Percentiles rank a stretch among this genome's conserved stretches.
These are phyloP conservation scores for Nowickia ferox DNA, from an alignment of 2,888 invertebrate genomes.

Conservation along the genomic window DNA sequence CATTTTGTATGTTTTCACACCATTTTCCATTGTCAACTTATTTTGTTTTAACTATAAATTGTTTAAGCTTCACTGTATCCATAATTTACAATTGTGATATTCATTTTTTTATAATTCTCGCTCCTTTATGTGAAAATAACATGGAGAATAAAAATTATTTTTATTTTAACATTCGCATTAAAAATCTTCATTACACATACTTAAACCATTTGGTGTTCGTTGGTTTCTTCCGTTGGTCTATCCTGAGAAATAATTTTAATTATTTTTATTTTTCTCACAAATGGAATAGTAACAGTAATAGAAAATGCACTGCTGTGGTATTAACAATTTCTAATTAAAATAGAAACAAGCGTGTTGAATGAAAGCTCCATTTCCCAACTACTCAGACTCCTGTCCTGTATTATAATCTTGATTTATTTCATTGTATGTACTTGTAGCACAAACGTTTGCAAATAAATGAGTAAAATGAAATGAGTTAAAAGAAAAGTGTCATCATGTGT, in stretches of 20 bases:
- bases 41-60: conserved; percentile 48
- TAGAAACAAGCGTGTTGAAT: conserved; percentile 74
- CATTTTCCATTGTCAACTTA: conserved; percentile 27
- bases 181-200: conserved; percentile 31
- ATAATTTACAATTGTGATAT: conserved; percentile 51
- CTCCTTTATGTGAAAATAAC: conserved; percentile 42
- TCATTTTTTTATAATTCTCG: conserved; percentile 30
- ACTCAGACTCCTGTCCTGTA: conserved; percentile 72
- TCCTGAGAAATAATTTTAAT: conserved; percentile 27
- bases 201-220: conserved; percentile 37
- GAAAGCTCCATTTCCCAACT: conserved; percentile 71
- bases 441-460: conserved; percentile 59
- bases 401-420: conserved; percentile 78
- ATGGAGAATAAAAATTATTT: conserved; percentile 48
- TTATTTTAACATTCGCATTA: conserved; percentile 42
- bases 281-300: conserved; percentile 15
- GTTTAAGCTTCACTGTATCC: conserved; percentile 44
- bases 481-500: conserved; percentile 19
- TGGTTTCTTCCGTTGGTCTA: background rate
- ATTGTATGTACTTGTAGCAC: conserved; percentile 72
- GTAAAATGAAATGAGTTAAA: conserved; percentile 27
- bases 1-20: conserved; percentile 25
- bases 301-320: conserved; percentile 45
- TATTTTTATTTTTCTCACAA: conserved; percentile 1
- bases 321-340: conserved; percentile 75